These are phyloP conservation scores for Leistus spinibarbis DNA, from an alignment of 2,888 invertebrate genomes.

Conservation along the genomic window DNA sequence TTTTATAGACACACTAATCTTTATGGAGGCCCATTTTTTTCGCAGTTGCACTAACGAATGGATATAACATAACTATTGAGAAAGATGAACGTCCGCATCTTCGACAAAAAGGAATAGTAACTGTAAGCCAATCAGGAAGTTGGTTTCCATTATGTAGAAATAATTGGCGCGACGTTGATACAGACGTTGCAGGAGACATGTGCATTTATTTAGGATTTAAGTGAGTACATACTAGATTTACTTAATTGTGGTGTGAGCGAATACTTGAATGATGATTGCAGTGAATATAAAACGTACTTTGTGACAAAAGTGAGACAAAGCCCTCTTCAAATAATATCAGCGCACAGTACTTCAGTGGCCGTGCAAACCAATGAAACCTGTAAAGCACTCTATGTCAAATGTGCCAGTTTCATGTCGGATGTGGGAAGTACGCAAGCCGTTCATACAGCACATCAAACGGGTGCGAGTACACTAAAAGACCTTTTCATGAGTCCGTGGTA, in stretches of 20 bases:
- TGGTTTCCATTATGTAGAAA: conserved; percentile 72
- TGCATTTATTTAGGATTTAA: conserved; percentile 74
- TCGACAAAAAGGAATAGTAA: conserved; percentile 66
- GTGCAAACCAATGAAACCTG: conserved; percentile 53
- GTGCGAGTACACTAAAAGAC: conserved; percentile 51
- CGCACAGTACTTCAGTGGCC: not conserved
- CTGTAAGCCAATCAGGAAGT: conserved; percentile 63
- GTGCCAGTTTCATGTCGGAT: conserved; percentile 59
- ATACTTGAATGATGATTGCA: conserved; percentile 3
- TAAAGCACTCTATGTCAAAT: conserved; percentile 62
- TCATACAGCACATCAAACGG: conserved; percentile 41
- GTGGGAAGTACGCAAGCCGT: conserved; percentile 45
- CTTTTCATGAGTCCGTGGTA: conserved; percentile 72
- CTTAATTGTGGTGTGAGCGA: not conserved
- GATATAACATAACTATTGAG: conserved; percentile 64
- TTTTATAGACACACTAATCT: not conserved
- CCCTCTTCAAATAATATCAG: conserved; percentile 11
- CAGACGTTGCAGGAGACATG: conserved; percentile 63
- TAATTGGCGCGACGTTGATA: conserved; percentile 56
- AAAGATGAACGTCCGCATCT: conserved; percentile 66
- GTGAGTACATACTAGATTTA: conserved; percentile 50
- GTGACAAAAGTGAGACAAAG: conserved; percentile 15
- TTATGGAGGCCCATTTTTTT: conserved; percentile 39
- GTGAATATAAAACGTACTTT: conserved; percentile 24
- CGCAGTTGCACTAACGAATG: conserved; percentile 73